phyloP scores from a whole-genome alignment of 2,113 vertebrate genomes.

The Reinhardtius hippoglossoides region DNA sequence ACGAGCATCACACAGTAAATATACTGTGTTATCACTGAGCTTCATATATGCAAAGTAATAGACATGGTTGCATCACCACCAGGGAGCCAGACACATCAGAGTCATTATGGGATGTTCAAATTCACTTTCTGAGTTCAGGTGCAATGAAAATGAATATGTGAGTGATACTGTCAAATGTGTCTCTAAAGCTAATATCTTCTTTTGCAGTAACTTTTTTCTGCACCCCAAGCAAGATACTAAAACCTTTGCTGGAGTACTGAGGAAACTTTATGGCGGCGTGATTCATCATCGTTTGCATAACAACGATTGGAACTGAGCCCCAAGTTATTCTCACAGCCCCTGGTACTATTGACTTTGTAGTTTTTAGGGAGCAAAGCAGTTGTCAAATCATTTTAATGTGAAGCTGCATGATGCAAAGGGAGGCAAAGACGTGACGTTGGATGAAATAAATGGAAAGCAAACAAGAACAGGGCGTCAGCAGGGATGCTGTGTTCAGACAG shows the following conservation, averaged over 20 bases:
- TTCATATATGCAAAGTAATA: not conserved
- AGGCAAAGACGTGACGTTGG: slow-evolving; percentile 37
- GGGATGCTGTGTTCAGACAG: slow-evolving; percentile 8
- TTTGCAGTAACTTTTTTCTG: not conserved
- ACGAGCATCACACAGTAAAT: not conserved
- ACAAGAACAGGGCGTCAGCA: not conserved
- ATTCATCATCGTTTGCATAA: slow-evolving; percentile 58
- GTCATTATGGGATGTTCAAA: too few species aligned
- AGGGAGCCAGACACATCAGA: slow-evolving; percentile 1
- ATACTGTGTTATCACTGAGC: not conserved
- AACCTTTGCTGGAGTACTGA: not conserved
- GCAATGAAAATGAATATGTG: slow-evolving; percentile 18
- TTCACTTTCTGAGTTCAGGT: slow-evolving; percentile 10
- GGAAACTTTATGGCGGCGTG: slow-evolving; percentile 31
- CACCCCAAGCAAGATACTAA: slow-evolving; percentile 6
- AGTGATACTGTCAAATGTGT: slow-evolving; percentile 8
- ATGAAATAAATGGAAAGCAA: slow-evolving; percentile 33
- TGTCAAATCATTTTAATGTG: slow-evolving; percentile 36
- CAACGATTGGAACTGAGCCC: slow-evolving; percentile 24
- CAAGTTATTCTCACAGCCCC: slow-evolving; percentile 18
- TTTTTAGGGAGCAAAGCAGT: slow-evolving; percentile 25
- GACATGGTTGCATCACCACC: not conserved
- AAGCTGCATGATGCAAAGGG: slow-evolving; percentile 44
- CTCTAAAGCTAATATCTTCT: slow-evolving; percentile 18
- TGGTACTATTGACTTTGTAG: slow-evolving; percentile 16